These are phyloP conservation scores for Watsonalla cultraria DNA, from an alignment of 2,888 invertebrate species.

Conservation along the genomic window DNA sequence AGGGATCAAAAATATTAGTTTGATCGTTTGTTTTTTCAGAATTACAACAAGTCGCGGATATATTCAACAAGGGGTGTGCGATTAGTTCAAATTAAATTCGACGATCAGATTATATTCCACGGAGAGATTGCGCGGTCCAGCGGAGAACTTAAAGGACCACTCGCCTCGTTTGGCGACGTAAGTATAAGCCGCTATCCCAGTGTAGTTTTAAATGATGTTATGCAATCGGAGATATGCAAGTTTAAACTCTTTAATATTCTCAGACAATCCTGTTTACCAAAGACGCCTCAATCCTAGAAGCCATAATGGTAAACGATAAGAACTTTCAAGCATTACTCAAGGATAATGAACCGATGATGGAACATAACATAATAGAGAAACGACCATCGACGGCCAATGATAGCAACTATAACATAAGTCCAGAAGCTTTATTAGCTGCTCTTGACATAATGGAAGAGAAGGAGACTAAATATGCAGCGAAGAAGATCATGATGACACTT, in stretches of 20 bases:
- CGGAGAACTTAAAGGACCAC: conserved; percentile 84
- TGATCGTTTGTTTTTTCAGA: conserved; percentile 71
- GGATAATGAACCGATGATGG: conserved; percentile 53
- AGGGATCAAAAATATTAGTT: too few relatives aligned
- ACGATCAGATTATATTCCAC: conserved; percentile 84
- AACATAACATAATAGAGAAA: conserved; percentile 50
- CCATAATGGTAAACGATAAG: conserved; percentile 56
- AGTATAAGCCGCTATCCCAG: conserved; percentile 32
- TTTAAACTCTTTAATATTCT: neutral
- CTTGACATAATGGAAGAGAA: conserved; percentile 30
- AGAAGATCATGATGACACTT: conserved; percentile 74
- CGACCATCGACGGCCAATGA: conserved; percentile 81
- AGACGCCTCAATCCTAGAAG: conserved; percentile 83
- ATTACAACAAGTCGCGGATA: conserved; percentile 93
- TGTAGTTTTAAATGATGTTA: too few relatives aligned
- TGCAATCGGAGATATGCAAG: too few relatives aligned
- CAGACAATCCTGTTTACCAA: conserved; percentile 93
- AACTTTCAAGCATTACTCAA: conserved; percentile 62
- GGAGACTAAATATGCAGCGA: conserved; percentile 51
- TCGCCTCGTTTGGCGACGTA: conserved; percentile 85
- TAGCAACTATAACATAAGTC: conserved; percentile 40
- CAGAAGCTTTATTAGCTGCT: conserved; percentile 31
- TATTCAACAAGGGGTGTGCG: conserved; percentile 88
- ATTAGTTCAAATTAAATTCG: conserved; percentile 83
- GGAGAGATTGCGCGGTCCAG: conserved; percentile 90